Percentiles rank a stretch among this genome's conserved stretches.
Evolutionary conservation across 2,797 vertebrate species (phyloP).

Genomic region (Ambastaia sidthimunki): DNA sequence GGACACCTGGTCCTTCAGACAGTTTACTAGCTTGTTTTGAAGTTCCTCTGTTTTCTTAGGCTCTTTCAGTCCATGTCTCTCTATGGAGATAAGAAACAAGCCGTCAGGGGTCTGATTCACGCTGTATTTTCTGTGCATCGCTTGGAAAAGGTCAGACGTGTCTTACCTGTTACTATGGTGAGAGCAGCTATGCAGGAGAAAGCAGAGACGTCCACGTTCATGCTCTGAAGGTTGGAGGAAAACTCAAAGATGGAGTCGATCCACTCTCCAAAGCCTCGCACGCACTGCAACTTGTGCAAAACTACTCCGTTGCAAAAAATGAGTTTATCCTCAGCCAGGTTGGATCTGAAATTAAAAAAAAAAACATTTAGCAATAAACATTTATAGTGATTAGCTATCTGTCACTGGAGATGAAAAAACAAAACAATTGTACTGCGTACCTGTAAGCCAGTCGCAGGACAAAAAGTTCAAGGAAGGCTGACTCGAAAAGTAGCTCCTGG

Average conservation of each 20-base stretch:
- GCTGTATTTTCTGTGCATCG: neutral
- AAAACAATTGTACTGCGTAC: constrained; percentile 67
- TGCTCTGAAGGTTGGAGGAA: constrained; percentile 91
- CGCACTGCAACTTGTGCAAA: constrained; percentile 91
- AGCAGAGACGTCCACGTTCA: constrained; percentile 93
- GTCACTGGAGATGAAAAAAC: too few relatives aligned
- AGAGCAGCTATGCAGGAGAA: constrained; percentile 95
- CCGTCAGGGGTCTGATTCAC: constrained; percentile 17
- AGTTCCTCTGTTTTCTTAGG: constrained; percentile 92
- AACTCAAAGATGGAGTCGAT: constrained; percentile 96
- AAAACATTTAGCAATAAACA: too few relatives aligned
- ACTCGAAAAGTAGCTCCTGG: constrained; percentile 96
- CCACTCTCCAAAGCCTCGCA: constrained; percentile 97
- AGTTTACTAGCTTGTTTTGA: constrained; percentile 91
- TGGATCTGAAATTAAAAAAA: constrained; percentile 81
- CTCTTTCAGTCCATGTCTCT: constrained; percentile 94
- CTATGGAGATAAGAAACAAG: constrained; percentile 68
- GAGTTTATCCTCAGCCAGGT: constrained; percentile 91
- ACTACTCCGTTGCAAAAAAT: constrained; percentile 96
- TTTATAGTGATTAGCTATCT: too few relatives aligned
- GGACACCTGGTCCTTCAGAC: constrained; percentile 89
- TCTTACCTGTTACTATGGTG: constrained; percentile 92
- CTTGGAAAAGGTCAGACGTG: constrained; percentile 34
- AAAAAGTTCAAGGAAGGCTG: constrained; percentile 95
- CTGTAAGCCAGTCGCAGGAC: constrained; percentile 93